Evolutionary conservation across 2,888 invertebrate genomes (phyloP), one percentile per base, ranked within the genome.

Genomic region (Sialis lutaria): DNA sequence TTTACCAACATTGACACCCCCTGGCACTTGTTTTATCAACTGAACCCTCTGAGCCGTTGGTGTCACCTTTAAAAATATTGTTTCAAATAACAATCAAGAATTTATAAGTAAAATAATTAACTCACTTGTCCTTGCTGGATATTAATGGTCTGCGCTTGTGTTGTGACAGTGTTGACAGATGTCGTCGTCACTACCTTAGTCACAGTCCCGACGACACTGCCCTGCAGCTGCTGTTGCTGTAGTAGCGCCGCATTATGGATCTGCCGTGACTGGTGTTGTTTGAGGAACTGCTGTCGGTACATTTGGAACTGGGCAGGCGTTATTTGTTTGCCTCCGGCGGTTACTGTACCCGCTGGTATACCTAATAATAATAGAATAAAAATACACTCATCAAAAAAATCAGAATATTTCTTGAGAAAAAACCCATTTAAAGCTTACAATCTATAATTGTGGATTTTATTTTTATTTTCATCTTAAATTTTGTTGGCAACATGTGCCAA

Each of bases 301-400:
- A 78, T 68, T 55, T 79, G 75, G 47, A 76, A 55, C 53, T 75
- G 77, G 0, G 72, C 70, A 4, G 67, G 67, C 22, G 69, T 71
- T 22, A 75, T 58, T 5, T 69, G 64, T 57, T 74, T 73, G 40
- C 65, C 67, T 47, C 73, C 67, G 35, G 73, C 65, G 5, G 70
- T 66, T 49, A 71, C 45, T 1, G 45, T 39, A 10, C 45, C 45
- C 4, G 45, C 35, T 5, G 32, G 8, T 6, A 37, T 37, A 10
- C 22, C 22, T 22, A 22, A 22, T 22, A 4, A 22, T 2, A 22
- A 22, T 22, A 22, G 4, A 22, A 22, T 22, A 22, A 22, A 22
- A 22, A 22, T 22, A 22, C 22, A 22, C 22, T 22, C 22, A 22
- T 22, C 22, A 22, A 22, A 22, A 22, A 22, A 22, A 22, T 22